Base-by-base conservation (phyloP, 2,888 invertebrate genomes). In the Galeruca laticollis region DNA sequence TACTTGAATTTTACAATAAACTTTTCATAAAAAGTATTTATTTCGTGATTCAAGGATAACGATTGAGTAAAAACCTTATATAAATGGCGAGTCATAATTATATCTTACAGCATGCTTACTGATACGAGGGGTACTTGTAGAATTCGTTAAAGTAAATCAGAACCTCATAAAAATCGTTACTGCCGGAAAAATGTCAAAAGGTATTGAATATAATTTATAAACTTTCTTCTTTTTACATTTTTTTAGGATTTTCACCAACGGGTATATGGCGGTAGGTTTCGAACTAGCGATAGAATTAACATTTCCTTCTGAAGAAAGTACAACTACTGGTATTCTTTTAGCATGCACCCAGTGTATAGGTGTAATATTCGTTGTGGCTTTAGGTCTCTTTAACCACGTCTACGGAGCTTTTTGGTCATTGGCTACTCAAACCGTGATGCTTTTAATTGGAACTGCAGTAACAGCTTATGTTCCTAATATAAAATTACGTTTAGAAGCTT, bases 321-420 rank as follows among this genome's bases (percentile, higher is more conserved):
- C 76, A 15, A 72, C 77, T 13, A 70, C 77, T 8, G 76, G 77
- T 49, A 40, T 78, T 33, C 63, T 79, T 3, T 62, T 77, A 43
- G 76, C 76, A 10, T 67, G 75, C 1, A 73, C 76, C 9, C 77
- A 77, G 62, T 31, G 76, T 26, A 56, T 72, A 0, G 78, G 77
- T 26, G 75, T 73, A 13, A 18, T 75, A 62, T 69, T 73, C 26
- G 61, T 70, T 0, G 51, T 75, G 31, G 33, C 62, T 51, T 15
- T 73, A 11, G 75, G 75, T 1, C 40, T 73, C 20, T 51, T 77
- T 4, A 75, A 76, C 64, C 18, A 67, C 43, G 59, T 33, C n/a
- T 60, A 75, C 49, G 80, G 78, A 1, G 73, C 76, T 43, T 80
- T 78, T 62, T 81, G 80, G 81, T 60, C 79, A 2, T 63, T 81